Evolutionary conservation across 2,888 invertebrate genomes (phyloP), one percentile per base, ranked within the genome.

Genomic region (Xiphydria camelus): DNA sequence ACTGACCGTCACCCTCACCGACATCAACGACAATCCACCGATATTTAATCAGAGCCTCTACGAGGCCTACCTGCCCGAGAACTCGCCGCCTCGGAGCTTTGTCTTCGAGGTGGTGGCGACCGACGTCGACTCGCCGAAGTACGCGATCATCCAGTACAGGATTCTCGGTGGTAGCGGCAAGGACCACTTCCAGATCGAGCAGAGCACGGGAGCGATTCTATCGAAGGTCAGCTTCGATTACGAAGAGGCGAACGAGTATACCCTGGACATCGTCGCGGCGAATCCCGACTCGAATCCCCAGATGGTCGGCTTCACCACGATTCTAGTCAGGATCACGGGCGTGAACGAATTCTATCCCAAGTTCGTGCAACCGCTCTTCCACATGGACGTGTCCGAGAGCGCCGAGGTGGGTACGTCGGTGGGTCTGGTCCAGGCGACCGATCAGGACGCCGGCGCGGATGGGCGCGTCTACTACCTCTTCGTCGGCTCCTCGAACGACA

Each of bases 11-110:
- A 89, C 88, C 40, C 80, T 97, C 1, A 91, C 91, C 0, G 96
- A 97, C 69, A 90, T 95, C 23, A 96, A 94, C 67, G 94, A 97
- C 66, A 95, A 96, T 73, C 86, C 92, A 6, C 96, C 96, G 0
- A 78, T 80, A 9, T 97, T 96, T 67, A 88, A 89, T 71, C 87
- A 88, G 68, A 80, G 83, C 0, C 76, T 81, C 38, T 94, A 89
- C 68, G 82, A 88, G 59, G 90, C 90, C 0, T 88, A 83, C 66
- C 77, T 96, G 31, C 82, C 87, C 0, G 95, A 96, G 79, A 95
- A 95, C 70, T 83, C 87, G 9, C 86, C 87, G 1, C 76, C 85
- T 0, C 86, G 88, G 40, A 87, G 86, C 49, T 83, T 84, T 56
- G 89, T 94, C 6, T 89, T 83, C 61, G 83, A 83, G 48, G 83